Base-by-base conservation (phyloP, 2,113 vertebrate genomes). In the Todiramphus chloris region DNA sequence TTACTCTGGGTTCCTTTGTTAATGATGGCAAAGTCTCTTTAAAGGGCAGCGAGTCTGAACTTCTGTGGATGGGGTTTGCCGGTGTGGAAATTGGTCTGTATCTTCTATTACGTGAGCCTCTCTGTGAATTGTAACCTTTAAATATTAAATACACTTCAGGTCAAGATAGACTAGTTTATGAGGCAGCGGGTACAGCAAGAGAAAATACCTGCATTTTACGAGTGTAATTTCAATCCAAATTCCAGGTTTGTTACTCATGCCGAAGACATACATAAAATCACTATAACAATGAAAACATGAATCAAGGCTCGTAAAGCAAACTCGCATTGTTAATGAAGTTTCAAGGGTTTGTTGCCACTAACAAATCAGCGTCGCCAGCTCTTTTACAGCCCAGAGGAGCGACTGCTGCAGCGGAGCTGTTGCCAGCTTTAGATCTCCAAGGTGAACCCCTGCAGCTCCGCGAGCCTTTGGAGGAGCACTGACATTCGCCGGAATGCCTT, bases 241-340 rank as follows among this genome's bases (percentile, higher is more conserved):
- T 60, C 85, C 66, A 21, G 85, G 39, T 89, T 81, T 73, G 82
- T 48, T 90, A 62, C 79, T 94, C 55, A n/a, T 75, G 73, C 89
- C 87, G 53, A 48, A 82, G 73, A 19, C 35, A 19, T 63, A 46
- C 77, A 93, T 97, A 96, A 97, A 97, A 96, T 64, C 76, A 80
- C 94, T 82, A 14, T 30, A 62, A 93, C 93, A 97, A 97, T 92
- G 91, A 78, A 96, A 95, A 92, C 76, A 58, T 18, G 76, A 48
- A 91, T 93, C 87, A 62, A 87, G 90, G 91, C 86, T 97, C 96
- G 83, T 96, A 96, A 96, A 97, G 76, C 91, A 94, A 93, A 80
- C 94, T 74, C 24, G 59, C 67, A 75, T 30, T 27, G 60, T 87
- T 96, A 90, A 96, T 94, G 93, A 96, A 87, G 69, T 85, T 63